phyloP scores from a whole-genome alignment of 2,888 invertebrate species.

The Hipparchia semele region DNA sequence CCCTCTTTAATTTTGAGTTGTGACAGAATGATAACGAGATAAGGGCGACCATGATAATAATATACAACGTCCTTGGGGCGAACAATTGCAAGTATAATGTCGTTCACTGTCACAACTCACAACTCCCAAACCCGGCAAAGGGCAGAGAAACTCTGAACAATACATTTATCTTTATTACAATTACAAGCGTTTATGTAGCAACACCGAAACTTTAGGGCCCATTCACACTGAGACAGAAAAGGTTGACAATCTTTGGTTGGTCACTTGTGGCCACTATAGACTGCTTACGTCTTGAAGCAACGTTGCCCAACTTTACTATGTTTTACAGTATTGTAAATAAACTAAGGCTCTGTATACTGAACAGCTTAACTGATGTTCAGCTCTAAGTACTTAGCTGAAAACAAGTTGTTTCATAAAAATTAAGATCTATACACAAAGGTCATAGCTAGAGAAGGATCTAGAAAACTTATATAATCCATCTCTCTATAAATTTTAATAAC shows the following conservation, averaged over 20 bases:
- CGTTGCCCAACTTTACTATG: too few relatives aligned
- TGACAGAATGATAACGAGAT: slow-evolving; percentile 14
- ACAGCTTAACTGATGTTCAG: too few relatives aligned
- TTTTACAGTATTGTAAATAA: too few relatives aligned
- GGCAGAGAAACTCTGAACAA: slow-evolving; percentile 20
- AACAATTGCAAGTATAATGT: slow-evolving; percentile 13
- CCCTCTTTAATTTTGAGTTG: slow-evolving; percentile 16
- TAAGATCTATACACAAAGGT: too few relatives aligned
- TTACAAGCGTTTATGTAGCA: slow-evolving; percentile 25
- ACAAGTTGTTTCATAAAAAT: too few relatives aligned
- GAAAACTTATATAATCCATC: too few relatives aligned
- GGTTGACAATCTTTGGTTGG: background rate
- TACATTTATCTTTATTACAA: slow-evolving; percentile 31
- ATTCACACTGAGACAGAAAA: background rate
- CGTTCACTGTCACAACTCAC: slow-evolving; percentile 4
- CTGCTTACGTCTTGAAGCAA: too few relatives aligned
- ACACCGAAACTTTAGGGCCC: background rate
- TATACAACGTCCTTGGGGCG: background rate
- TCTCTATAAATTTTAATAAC: too few relatives aligned
- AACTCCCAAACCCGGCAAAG: slow-evolving; percentile 2
- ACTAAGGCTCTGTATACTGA: too few relatives aligned
- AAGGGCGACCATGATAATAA: background rate
- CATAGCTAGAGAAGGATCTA: too few relatives aligned
- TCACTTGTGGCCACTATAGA: too few relatives aligned
- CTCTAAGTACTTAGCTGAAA: too few relatives aligned